Base-by-base conservation (phyloP, 2,113 vertebrate species). In the Ctenomys sociabilis region DNA sequence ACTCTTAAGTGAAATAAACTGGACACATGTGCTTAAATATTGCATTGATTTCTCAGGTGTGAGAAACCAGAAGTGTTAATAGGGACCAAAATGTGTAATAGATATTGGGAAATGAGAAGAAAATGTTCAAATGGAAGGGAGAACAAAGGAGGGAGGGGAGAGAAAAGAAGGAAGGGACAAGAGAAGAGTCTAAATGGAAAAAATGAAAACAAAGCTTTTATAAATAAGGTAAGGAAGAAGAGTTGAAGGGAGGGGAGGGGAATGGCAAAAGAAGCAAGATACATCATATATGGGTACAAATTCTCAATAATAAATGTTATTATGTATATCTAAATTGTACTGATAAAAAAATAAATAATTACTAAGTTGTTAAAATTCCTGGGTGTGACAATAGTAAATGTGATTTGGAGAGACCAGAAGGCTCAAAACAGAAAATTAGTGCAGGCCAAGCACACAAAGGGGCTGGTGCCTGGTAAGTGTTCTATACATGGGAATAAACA, bases 301-400 rank as follows among this genome's bases (percentile, higher is more conserved):
- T 45, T 45, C 22, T 21, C 73, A 45, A 16, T 77, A 22, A 77
- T 28, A 22, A 75, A 75, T 77, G 40, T 43, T 16, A 45, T 45
- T 77, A 45, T 43, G 12, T 28, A 28, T 28, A 77, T 45, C 5
- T 77, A 28, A 26, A 75, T 28, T 45, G 12, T 45, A 90, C 52
- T 64, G 63, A 45, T 91, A 86, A 94, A 94, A 88, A 63, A 88
- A 90, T 12, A 11, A 40, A 32, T 45, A 59, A 94, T 59, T 73
- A 37, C n/a, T 16, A 19, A 54, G 45, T 45, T 28, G 7, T 28
- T 49, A 78, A 78, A 59, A 94, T 70, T 52, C 54, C 40, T 75
- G 13, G 35, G 77, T 96, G 78, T 83, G 78, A 83, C 52, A 61
- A 73, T 30, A 88, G 66, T 43, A 81, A 85, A 54, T 78, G 78